Base-by-base conservation (phyloP, 1,140 invertebrate species). In the Rhagoletis zephyria region DNA sequence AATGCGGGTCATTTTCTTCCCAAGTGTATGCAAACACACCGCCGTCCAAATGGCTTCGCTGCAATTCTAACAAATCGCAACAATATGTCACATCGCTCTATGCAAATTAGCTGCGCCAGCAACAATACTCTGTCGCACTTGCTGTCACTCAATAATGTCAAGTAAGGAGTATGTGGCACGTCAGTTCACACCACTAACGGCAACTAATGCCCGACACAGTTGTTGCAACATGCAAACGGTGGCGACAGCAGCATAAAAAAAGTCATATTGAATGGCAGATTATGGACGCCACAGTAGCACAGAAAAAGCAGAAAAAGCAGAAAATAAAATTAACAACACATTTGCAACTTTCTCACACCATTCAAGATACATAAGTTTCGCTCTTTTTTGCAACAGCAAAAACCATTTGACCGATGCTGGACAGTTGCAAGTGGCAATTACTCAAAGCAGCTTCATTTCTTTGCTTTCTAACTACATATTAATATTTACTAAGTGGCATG, bases 31-130 rank as follows among this genome's bases (percentile, higher is more conserved):
- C 51, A 3, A 10, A 2, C 51, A 74, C 0, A 16, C 42, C 30
- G 30, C 19, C 45, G 70, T 30, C 30, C 30, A 30, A 30, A 30
- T 30, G 30, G 45, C 12, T 4, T 5, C 70, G 30, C 70, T 9
- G 0, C 70, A 74, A 0, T 74, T 45, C 42, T 48, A 51, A 48
- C 70, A 74, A 74, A 51, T 74, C 10, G 45, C 14, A 48, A 74
- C 70, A 74, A 74, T 74, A 74, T 74, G 45, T 42, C 70, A 74
- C 45, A 74, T 45, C 42, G 45, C 48, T 74, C 42, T 51, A 74
- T 74, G 70, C 70, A 74, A 48, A 74, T 74, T 74, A 51, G 70
- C 42, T 51, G 3, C 70, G 4, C 40, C 70, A 74, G 10, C 42
- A 51, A 74, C 45, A 48, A 40, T 30, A 48, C 3, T 74, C 4